phyloP scores from a whole-genome alignment of 2,888 invertebrate genomes.

The Chrysina gloriosa region DNA sequence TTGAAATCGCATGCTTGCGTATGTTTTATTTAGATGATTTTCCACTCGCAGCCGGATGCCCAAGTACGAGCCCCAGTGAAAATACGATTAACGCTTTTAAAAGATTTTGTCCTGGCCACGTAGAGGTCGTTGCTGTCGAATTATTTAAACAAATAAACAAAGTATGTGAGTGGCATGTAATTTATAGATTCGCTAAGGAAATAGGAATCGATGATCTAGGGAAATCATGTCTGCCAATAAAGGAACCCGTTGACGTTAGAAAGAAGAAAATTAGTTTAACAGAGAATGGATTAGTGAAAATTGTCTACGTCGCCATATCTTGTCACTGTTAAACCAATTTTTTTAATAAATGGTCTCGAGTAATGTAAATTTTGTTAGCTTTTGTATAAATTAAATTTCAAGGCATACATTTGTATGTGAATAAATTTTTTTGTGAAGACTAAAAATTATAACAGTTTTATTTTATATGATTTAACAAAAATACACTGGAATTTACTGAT shows the following conservation, averaged over 20 bases:
- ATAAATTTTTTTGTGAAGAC: too few relatives aligned
- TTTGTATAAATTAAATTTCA: too few relatives aligned
- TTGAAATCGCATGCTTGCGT: too few relatives aligned
- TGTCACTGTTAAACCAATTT: not conserved
- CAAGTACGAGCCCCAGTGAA: not conserved
- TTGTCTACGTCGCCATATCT: not conserved
- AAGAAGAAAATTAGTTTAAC: not conserved
- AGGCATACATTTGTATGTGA: too few relatives aligned
- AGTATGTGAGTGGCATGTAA: not conserved
- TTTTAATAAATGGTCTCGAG: not conserved
- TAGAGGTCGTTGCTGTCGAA: not conserved
- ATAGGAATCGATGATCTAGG: not conserved
- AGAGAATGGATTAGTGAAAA: not conserved
- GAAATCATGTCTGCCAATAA: not conserved
- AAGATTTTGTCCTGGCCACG: not conserved
- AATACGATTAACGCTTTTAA: not conserved
- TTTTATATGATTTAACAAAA: too few relatives aligned
- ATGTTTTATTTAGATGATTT: too few relatives aligned
- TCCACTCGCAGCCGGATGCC: not conserved
- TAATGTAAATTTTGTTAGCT: too few relatives aligned
- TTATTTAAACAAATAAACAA: not conserved
- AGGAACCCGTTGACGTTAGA: not conserved
- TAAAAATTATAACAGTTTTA: too few relatives aligned
- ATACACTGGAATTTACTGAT: too few relatives aligned
- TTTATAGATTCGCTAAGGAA: conserved; percentile 10